A percentile compares a stretch with the other conserved stretches of the same genome.
Evolutionary conservation across 2,888 invertebrate genomes (phyloP).

Genomic region (Drosophila cracens): DNA sequence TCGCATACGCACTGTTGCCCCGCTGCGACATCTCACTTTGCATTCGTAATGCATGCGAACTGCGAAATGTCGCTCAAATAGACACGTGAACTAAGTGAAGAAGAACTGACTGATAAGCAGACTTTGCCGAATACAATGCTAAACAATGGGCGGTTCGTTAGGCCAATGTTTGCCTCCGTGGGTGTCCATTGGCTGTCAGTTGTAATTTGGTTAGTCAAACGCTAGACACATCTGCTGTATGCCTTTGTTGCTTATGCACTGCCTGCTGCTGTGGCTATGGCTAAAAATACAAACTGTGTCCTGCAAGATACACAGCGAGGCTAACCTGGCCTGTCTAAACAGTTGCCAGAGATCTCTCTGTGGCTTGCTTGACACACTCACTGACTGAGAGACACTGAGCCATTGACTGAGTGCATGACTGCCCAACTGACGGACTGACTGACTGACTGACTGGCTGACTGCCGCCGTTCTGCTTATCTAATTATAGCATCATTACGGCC

Average conservation of each 20-base stretch:
- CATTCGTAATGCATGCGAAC: constrained; percentile 24
- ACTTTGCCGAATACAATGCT: constrained; percentile 7
- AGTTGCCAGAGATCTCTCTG: constrained; percentile 13
- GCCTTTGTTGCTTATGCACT: constrained; percentile 29
- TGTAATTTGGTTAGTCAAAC: constrained; percentile 72
- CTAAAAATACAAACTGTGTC: constrained; percentile 54
- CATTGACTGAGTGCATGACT: constrained; percentile 2
- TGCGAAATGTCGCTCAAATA: constrained; percentile 47
- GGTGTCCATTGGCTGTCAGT: constrained; percentile 45
- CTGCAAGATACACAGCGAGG: constrained; percentile 37
- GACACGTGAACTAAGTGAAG: constrained; percentile 32
- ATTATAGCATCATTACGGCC: constrained; percentile 79
- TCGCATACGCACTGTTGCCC: constrained; percentile 62
- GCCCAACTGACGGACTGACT: constrained; percentile 6
- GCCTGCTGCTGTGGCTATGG: constrained; percentile 12
- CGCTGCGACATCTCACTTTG: constrained; percentile 29
- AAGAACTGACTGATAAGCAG: constrained; percentile 41
- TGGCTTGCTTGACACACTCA: constrained; percentile 29
- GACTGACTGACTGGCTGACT: constrained; percentile 14
- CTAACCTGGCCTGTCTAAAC: constrained; percentile 39
- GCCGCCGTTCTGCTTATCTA: constrained; percentile 63
- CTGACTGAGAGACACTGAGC: background rate
- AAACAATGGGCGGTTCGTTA: constrained; percentile 23
- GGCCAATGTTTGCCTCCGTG: constrained; percentile 21
- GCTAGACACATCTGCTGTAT: constrained; percentile 61